These are phyloP conservation scores for Frankliniella intonsa DNA, from an alignment of 2,888 invertebrate genomes.

Conservation along the genomic window DNA sequence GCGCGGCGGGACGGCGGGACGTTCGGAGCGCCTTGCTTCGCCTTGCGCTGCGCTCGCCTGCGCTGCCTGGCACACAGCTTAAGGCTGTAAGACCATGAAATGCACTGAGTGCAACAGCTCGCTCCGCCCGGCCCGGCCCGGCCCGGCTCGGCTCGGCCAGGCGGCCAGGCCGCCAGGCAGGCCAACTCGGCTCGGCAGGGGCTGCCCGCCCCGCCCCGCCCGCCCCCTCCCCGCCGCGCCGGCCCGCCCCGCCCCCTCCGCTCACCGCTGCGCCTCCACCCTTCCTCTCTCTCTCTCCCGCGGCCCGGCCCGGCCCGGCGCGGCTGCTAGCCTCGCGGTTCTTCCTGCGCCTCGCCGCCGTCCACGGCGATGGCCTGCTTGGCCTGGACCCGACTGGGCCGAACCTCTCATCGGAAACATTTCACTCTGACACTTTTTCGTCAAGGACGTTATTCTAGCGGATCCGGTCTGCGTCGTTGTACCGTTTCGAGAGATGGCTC, in stretches of 20 bases:
- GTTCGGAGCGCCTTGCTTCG: not conserved
- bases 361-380: not conserved
- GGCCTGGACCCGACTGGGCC: too few species aligned
- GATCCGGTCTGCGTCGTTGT: not conserved
- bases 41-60: not conserved
- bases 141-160: conserved; percentile 11
- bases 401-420: not conserved
- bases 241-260: not conserved
- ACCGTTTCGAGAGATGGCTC: not conserved
- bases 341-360: not conserved
- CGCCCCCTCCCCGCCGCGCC: not conserved
- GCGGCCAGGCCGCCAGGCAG: not conserved
- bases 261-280: not conserved
- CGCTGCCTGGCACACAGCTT: not conserved
- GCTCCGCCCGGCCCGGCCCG: not conserved
- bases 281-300: too few species aligned
- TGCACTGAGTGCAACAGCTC: conserved; percentile 26
- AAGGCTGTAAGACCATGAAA: conserved; percentile 26
- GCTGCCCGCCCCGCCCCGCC: not conserved
- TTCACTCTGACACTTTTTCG: not conserved
- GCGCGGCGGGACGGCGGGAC: not conserved
- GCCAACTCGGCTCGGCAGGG: not conserved
- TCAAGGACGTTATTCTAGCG: not conserved
- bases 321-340: not conserved
- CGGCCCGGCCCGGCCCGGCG: not conserved